These are phyloP conservation scores for Plusia festucae DNA, from an alignment of 2,888 invertebrate species.

Conservation along the genomic window DNA sequence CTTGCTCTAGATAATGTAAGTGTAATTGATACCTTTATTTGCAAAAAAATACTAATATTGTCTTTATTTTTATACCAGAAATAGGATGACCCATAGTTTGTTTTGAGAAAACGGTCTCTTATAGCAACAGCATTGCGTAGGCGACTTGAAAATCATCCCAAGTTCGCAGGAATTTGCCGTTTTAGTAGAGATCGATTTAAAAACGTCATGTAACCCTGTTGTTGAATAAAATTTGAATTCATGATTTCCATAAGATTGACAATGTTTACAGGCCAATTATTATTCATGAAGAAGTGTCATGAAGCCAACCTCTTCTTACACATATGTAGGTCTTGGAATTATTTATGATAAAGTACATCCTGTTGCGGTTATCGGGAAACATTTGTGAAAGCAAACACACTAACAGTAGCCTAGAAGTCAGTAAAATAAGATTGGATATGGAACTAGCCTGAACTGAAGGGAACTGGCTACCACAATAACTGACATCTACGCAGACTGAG, in stretches of 20 bases:
- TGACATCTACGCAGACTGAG: no score
- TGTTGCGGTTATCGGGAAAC: not conserved
- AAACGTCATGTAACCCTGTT: not conserved
- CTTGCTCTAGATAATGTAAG: slow-evolving; percentile 66
- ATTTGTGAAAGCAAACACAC: not conserved
- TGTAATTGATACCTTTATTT: slow-evolving; percentile 19
- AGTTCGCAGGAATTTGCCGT: not conserved
- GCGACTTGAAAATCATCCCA: not conserved
- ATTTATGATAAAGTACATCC: not conserved
- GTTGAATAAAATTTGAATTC: slow-evolving; percentile 26
- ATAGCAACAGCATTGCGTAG: not conserved
- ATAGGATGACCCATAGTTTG: not conserved
- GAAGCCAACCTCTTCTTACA: not conserved
- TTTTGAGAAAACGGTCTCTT: not conserved
- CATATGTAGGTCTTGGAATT: not conserved
- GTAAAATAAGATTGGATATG: not conserved
- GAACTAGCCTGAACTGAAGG: no score
- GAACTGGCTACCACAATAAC: no score
- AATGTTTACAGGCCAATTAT: not conserved
- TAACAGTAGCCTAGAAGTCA: not conserved
- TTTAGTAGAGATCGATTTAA: not conserved
- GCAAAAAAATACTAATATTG: not conserved
- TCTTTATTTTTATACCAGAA: not conserved
- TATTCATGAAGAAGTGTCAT: not conserved
- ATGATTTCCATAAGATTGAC: slow-evolving; percentile 5